phyloP scores from a whole-genome alignment of 2,888 invertebrate genomes.

The Drosophila testacea region DNA sequence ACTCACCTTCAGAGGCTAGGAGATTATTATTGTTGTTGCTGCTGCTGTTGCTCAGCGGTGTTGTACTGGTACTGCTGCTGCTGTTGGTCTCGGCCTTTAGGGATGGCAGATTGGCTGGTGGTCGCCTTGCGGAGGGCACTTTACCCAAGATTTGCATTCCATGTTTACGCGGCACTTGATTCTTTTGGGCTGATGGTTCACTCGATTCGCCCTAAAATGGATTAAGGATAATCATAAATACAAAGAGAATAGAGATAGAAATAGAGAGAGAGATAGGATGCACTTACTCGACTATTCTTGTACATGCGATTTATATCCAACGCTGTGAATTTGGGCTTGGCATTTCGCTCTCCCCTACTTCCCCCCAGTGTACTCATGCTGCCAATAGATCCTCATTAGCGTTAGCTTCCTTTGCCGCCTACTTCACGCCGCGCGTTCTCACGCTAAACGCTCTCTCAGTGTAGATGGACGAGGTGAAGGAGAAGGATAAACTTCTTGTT shows the following conservation, averaged over 20 bases:
- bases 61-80: conserved; percentile 57
- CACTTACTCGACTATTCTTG: conserved; percentile 92
- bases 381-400: conserved; percentile 86
- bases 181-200: conserved; percentile 95
- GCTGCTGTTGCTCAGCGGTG: conserved; percentile 24
- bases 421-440: conserved; percentile 78
- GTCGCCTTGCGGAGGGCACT: conserved; percentile 98
- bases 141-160: conserved; percentile 99
- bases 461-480: conserved; percentile 2
- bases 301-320: conserved; percentile 99
- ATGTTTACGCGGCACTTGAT: conserved; percentile 97
- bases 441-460: conserved; percentile 59
- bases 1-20: conserved; percentile 67
- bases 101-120: conserved; percentile 99
- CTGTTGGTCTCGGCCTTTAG: conserved; percentile 95
- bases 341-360: conserved; percentile 86
- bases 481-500: neutral
- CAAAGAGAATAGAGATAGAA: neutral
- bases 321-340: conserved; percentile 97
- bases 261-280: neutral
- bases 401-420: conserved; percentile 83
- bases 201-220: conserved; percentile 91
- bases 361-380: conserved; percentile 86
- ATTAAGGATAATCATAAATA: conserved; percentile 7
- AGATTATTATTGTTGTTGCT: conserved; percentile 50